Evolutionary conservation across 2,888 invertebrate genomes (phyloP), one percentile per base, ranked within the genome.

Genomic region (Tillus elongatus): DNA sequence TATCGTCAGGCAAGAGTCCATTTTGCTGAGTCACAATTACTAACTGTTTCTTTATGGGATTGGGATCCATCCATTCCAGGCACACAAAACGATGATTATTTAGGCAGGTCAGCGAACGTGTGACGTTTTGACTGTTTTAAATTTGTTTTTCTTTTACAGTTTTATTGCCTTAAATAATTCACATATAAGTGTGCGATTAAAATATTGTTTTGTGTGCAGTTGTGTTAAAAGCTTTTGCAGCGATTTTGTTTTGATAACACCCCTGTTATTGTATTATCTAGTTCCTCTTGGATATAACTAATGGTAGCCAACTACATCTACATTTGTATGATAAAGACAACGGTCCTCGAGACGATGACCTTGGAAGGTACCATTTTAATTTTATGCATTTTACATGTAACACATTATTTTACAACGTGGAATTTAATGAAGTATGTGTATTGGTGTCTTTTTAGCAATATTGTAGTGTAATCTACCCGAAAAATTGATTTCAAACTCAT

Each of bases 281-380:
- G 75, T 74, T 72, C 61, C 64, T 71, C 67, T 71, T 78, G 71
- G 76, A 77, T 61, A 69, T 68, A 48, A 58, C 66, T 43, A 65
- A 66, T 48, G 68, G 67, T 49, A 64, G 69, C 50, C 64, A 74
- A 54, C 66, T 82, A 58, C 67, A 66, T 58, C 73, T 86, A 61
- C 72, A 70, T 63, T 78, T 92, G 56, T 88, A 75, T 77, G 92
- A 95, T 77, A 87, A 90, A 79, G 93, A 95, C 74, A 82, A 83
- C 60, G 81, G 87, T 53, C 85, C 82, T 62, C 79, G 82, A 64
- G 92, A 95, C 71, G 95, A 95, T 71, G 79, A 81, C 57, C 79
- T 95, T 57, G 95, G 95, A 76, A 89, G 90, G 88, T 64, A 62
- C 45, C 45, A 11, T 35, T 29, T 36, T 36, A 15, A 15, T 12